Conservation (phyloP, 1,140 invertebrate genomes). For the Andricus grossulariae region DNA sequence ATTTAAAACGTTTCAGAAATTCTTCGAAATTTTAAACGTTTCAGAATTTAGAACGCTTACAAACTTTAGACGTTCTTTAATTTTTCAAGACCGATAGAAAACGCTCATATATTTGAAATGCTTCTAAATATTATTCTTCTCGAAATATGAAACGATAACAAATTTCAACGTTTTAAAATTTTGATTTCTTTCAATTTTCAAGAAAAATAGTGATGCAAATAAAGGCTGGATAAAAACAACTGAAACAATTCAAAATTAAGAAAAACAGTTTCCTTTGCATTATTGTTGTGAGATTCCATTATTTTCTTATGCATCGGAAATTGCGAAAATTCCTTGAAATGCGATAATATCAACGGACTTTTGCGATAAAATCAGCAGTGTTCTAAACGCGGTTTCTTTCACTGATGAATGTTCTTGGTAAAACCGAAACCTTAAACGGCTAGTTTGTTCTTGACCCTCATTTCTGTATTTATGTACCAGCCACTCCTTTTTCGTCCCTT, state of each 20-base stretch:
- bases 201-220: no score
- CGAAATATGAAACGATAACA: no score
- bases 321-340: constrained; percentile 10
- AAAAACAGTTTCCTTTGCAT: not conserved
- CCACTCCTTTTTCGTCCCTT: constrained; percentile 3
- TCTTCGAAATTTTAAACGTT: no score
- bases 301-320: not conserved
- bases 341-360: constrained; percentile 15
- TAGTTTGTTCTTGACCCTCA: constrained; percentile 24
- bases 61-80: no score
- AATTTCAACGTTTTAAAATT: no score
- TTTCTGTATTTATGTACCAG: constrained; percentile 2
- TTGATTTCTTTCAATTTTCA: no score
- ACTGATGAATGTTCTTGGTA: constrained; percentile 20
- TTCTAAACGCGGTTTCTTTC: not conserved
- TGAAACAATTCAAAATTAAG: not conserved
- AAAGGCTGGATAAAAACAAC: no score
- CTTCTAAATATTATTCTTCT: no score
- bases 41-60: no score
- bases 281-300: not conserved
- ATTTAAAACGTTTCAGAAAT: no score
- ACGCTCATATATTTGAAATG: no score
- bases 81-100: no score
- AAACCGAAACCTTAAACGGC: constrained; percentile 23
- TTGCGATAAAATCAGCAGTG: not conserved